Percentiles rank a stretch among this genome's conserved stretches.
Evolutionary conservation across 1,140 invertebrate species (phyloP).

Genomic region (Drosophila arizonae): DNA sequence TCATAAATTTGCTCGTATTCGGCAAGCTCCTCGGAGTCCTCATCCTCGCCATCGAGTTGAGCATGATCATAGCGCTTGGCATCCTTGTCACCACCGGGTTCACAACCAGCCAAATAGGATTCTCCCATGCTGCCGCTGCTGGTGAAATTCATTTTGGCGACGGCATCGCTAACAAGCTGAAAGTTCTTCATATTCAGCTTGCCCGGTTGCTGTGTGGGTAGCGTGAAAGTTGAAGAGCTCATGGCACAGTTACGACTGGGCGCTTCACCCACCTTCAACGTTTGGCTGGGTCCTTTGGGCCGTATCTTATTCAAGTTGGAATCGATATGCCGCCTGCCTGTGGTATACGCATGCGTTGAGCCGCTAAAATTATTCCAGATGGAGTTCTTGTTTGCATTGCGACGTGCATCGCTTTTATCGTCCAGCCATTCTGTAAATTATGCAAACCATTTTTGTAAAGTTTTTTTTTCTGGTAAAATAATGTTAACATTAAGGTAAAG

Average conservation of each 20-base stretch:
- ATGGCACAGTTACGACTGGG: constrained; percentile 68
- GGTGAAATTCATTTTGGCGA: constrained; percentile 88
- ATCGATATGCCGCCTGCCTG: constrained; percentile 86
- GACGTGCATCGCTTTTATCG: constrained; percentile 75
- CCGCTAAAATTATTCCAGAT: constrained; percentile 86
- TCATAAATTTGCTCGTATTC: constrained; percentile 83
- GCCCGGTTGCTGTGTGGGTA: constrained; percentile 88
- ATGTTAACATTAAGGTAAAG: neutral
- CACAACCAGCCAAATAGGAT: constrained; percentile 67
- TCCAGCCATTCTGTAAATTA: constrained; percentile 76
- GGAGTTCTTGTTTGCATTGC: constrained; percentile 83
- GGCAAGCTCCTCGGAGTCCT: constrained; percentile 83
- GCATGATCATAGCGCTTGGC: constrained; percentile 85
- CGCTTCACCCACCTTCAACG: constrained; percentile 87
- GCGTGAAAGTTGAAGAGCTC: constrained; percentile 73
- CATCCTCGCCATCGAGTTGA: constrained; percentile 91
- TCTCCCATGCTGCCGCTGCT: constrained; percentile 82
- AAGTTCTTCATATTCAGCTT: constrained; percentile 95
- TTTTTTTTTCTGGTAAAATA: neutral
- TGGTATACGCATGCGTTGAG: constrained; percentile 90
- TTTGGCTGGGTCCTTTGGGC: constrained; percentile 90
- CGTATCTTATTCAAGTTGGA: constrained; percentile 85
- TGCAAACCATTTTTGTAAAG: neutral
- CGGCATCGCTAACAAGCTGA: constrained; percentile 92
- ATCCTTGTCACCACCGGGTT: constrained; percentile 63